A percentile compares a stretch with the other conserved stretches of the same genome.
These are phyloP conservation scores for Corbicula japonica DNA, from an alignment of 2,888 invertebrate genomes.

Conservation along the genomic window DNA sequence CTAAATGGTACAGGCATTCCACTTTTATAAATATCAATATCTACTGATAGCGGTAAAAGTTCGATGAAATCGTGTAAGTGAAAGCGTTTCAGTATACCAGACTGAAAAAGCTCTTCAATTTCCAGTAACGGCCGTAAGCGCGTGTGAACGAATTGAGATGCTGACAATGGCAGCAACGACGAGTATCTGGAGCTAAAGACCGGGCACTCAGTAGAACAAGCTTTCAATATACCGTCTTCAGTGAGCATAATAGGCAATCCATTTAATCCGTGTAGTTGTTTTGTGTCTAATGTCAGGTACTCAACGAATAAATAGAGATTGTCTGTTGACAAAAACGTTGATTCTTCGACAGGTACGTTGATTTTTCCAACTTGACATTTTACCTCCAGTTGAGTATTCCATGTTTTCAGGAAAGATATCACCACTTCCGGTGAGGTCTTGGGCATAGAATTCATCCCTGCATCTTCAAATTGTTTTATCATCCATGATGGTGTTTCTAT, in stretches of 20 bases:
- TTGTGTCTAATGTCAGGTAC: slow-evolving; percentile 34
- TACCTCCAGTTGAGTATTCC: neutral
- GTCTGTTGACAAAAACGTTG: slow-evolving; percentile 21
- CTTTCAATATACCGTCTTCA: slow-evolving; percentile 30
- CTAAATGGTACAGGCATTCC: neutral
- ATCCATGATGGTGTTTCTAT: slow-evolving; percentile 46
- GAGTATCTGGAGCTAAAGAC: slow-evolving; percentile 41
- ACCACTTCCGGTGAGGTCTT: slow-evolving; percentile 35
- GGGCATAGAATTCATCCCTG: neutral
- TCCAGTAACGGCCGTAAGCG: slow-evolving; percentile 13
- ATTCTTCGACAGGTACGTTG: slow-evolving; percentile 10
- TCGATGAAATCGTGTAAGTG: slow-evolving; percentile 1
- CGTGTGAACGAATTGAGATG: slow-evolving; percentile 39
- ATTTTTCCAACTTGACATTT: slow-evolving; percentile 17
- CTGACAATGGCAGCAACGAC: slow-evolving; percentile 40
- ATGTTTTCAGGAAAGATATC: slow-evolving; percentile 48
- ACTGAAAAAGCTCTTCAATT: neutral
- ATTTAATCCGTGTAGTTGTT: slow-evolving; percentile 25
- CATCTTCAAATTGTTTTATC: slow-evolving; percentile 22
- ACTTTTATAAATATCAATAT: neutral
- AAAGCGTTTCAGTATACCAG: slow-evolving; percentile 5
- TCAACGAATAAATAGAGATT: slow-evolving; percentile 30
- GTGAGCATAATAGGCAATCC: slow-evolving; percentile 63
- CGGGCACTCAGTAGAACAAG: slow-evolving; percentile 15
- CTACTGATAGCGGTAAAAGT: neutral